A percentile compares a stretch with the other conserved stretches of the same genome.
Evolutionary conservation across 2,888 invertebrate genomes (phyloP).

Genomic region (Chelonus formosanus): DNA sequence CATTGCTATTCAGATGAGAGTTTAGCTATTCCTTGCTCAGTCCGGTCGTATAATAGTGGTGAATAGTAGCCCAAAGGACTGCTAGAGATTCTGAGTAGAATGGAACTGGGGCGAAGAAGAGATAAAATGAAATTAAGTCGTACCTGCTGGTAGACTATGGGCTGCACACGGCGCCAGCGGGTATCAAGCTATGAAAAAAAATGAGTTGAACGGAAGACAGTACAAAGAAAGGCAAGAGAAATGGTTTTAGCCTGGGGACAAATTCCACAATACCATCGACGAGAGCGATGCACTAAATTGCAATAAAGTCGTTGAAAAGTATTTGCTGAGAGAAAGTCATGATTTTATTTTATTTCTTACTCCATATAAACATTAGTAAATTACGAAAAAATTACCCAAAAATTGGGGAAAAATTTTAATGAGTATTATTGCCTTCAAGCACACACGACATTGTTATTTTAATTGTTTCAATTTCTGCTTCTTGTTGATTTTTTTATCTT

Average conservation of each 20-base stretch:
- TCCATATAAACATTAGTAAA: no score
- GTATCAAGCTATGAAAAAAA: constrained; percentile 22
- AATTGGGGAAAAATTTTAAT: no score
- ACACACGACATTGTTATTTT: no score
- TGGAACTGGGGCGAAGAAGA: not conserved
- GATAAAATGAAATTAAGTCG: constrained; percentile 42
- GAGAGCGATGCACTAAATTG: constrained; percentile 14
- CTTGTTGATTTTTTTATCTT: no score
- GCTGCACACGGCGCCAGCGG: constrained; percentile 20
- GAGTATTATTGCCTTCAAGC: no score
- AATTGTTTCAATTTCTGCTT: no score
- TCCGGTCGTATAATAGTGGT: not conserved
- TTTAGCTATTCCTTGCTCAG: not conserved
- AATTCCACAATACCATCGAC: constrained; percentile 32
- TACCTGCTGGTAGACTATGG: constrained; percentile 24
- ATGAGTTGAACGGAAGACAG: constrained; percentile 23
- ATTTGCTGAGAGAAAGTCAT: not conserved
- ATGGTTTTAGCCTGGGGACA: constrained; percentile 36
- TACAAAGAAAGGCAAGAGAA: constrained; percentile 30
- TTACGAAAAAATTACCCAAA: no score
- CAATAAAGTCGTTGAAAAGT: constrained; percentile 12
- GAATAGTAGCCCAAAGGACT: constrained; percentile 20
- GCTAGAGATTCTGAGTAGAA: constrained; percentile 10
- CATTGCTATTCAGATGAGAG: not conserved
- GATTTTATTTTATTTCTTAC: not conserved